phyloP scores from a whole-genome alignment of 2,113 vertebrate species.

The Microtus richardsoni region DNA sequence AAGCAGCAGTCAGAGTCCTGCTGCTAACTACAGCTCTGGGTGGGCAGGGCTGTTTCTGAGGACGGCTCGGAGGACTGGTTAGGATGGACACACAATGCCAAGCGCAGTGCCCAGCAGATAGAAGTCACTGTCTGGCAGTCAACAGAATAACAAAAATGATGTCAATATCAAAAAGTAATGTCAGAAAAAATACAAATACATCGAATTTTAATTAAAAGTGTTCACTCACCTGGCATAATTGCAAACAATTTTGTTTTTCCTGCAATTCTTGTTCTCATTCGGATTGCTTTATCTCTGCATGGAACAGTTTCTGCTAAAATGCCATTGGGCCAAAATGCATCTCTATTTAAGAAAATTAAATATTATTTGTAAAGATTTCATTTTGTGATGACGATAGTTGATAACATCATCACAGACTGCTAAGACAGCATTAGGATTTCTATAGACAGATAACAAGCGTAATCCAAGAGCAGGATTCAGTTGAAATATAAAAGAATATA shows the following conservation, averaged over 20 bases:
- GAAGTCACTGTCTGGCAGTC: neutral
- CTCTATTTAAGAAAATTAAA: conserved; percentile 87
- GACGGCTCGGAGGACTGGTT: neutral
- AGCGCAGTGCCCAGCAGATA: neutral
- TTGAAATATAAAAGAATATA: conserved; percentile 6
- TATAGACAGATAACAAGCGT: neutral
- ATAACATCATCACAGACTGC: conserved; percentile 46
- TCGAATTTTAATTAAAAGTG: conserved; percentile 35
- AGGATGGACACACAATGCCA: neutral
- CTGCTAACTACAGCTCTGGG: neutral
- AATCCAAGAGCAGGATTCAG: neutral
- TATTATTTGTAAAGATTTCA: conserved; percentile 75
- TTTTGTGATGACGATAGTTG: conserved; percentile 54
- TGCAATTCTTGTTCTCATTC: conserved; percentile 97
- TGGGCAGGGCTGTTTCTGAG: neutral
- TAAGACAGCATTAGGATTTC: conserved; percentile 39
- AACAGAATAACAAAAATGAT: conserved; percentile 23
- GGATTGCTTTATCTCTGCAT: conserved; percentile 94
- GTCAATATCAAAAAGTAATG: conserved; percentile 23
- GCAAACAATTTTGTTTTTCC: conserved; percentile 97
- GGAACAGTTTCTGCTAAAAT: conserved; percentile 96
- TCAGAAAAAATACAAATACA: conserved; percentile 40
- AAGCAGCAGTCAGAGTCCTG: neutral
- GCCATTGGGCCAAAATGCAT: conserved; percentile 98
- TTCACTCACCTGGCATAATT: conserved; percentile 95